Evolutionary conservation across 2,888 invertebrate species (phyloP), one percentile per base, ranked within the genome.

Genomic region (Eutolmus rufibarbis): DNA sequence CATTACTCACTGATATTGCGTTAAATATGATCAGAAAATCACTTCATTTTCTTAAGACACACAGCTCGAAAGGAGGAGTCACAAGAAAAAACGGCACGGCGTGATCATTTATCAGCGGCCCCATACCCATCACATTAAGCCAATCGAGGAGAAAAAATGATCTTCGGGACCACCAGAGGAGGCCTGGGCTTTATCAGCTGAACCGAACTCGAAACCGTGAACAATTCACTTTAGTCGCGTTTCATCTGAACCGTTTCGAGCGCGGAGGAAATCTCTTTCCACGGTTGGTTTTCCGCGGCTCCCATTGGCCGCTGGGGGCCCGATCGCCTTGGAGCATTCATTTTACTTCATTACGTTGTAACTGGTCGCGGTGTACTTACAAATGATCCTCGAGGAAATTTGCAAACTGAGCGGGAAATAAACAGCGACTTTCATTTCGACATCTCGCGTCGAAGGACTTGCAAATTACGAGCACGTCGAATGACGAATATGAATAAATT

Each of bases 21-120:
- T 88, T 88, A 88, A 86, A 88, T 82, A 88, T 78, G 74, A 87
- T 79, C 86, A 86, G 86, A 74, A 88, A 88, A 88, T 82, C 86
- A 84, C 88, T 87, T 86, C 74, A 88, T 88, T 87, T 87, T 86
- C 43, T 76, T 74, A 56, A 57, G 37, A 46, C 57, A 66, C 78
- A 74, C 51, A n/a, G 66, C n/a, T 16, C 37, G 78, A 74, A 51
- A 88, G 88, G 88, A 79, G 88, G 88, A 87, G 88, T 84, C 56
- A 78, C 79, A 51, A 23, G 81, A 74, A 74, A 66, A 87, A 86
- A 51, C 77, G 56, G 66, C 37, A 74, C 86, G 74, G 79, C 66
- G 46, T 87, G 86, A 86, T 88, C 88, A 88, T 88, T 88, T 88
- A 88, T 88, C 86, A 88, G 82, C 74, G 74, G 51, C 34, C 82